Evolutionary conservation across 2,797 vertebrate genomes (phyloP), one percentile per base, ranked within the genome.

Genomic region (Tapirus indicus): DNA sequence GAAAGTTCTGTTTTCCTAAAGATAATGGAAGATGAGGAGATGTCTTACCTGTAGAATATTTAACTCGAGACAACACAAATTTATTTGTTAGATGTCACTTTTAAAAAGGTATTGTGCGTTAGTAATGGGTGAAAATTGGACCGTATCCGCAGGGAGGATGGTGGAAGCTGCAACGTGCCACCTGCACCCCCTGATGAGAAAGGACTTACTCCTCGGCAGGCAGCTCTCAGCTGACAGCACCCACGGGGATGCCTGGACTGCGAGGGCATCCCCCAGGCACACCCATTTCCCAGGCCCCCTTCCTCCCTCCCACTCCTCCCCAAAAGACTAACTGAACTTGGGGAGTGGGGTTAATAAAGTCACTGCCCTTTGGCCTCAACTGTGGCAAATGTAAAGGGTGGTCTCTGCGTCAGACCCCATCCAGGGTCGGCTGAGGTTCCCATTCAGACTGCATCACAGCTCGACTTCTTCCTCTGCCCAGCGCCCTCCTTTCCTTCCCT

Each of bases 391-490:
- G 54, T 27, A 18, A 75, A 38, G 52, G 29, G 56, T 20, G 4
- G 2, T 3, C 29, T 14, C 21, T 60, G n/a, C 4, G 21, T 21
- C 32, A 35, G 38, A 60, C 21, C 21, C 10, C 14, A 11, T 5
- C 13, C 29, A 29, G 25, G 47, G 20, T 29, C 0, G 1, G 66
- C 35, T 7, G 49, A 47, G 47, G 86, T 23, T 54, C 56, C 17
- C 16, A 3, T 60, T 91, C 11, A 13, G 38, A 4, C 6, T 1
- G 5, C 16, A 3, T 4, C 25, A 27, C 1, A 3, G 32, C 17
- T 7, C 66, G 32, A 12, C 6, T 14, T 17, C 58, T 41, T 38
- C 58, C 23, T n/a, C 9, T 25, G 23, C 8, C 7, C 11, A 18
- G 5, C 32, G 49, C 4, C 9, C 16, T 27, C 29, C 35, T 29